phyloP scores from a whole-genome alignment of 2,888 invertebrate species.

The Ryuthela nishihirai region DNA sequence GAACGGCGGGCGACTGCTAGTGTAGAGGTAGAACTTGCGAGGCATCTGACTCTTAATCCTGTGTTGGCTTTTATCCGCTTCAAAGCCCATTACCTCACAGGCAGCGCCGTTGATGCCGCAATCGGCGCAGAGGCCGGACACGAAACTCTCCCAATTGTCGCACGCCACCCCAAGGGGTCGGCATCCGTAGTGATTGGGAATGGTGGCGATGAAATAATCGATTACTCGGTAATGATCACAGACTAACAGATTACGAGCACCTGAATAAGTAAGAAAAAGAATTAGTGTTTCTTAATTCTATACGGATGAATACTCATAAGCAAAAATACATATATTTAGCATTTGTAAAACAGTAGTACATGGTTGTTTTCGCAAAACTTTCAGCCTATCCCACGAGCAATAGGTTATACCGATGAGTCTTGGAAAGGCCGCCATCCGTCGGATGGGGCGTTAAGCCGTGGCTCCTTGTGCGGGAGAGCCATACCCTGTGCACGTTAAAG shows the following conservation, averaged over 20 bases:
- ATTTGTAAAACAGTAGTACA: too few relatives aligned
- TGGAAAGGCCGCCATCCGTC: too few relatives aligned
- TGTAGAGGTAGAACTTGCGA: conserved; percentile 15
- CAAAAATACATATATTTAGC: too few relatives aligned
- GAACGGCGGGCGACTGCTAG: conserved; percentile 8
- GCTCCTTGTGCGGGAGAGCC: too few relatives aligned
- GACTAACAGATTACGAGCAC: conserved; percentile 75
- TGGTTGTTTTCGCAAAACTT: too few relatives aligned
- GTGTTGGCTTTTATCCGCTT: conserved; percentile 42
- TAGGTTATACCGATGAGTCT: too few relatives aligned
- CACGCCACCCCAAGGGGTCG: conserved; percentile 78
- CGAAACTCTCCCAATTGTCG: conserved; percentile 69
- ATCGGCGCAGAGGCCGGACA: conserved; percentile 66
- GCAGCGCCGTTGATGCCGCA: conserved; percentile 61
- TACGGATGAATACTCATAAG: too few relatives aligned
- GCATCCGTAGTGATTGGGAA: conserved; percentile 64
- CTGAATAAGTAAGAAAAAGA: conserved; percentile 46
- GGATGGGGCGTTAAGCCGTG: too few relatives aligned
- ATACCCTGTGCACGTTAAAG: too few relatives aligned
- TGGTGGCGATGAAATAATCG: conserved; percentile 77
- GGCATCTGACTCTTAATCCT: conserved; percentile 5
- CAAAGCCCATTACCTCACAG: conserved; percentile 71
- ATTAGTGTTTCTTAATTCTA: background rate
- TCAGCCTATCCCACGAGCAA: too few relatives aligned
- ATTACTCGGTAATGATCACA: conserved; percentile 81